Evolutionary conservation across 2,888 invertebrate genomes (phyloP), one percentile per base, ranked within the genome.

Genomic region (Augiades crinisus): DNA sequence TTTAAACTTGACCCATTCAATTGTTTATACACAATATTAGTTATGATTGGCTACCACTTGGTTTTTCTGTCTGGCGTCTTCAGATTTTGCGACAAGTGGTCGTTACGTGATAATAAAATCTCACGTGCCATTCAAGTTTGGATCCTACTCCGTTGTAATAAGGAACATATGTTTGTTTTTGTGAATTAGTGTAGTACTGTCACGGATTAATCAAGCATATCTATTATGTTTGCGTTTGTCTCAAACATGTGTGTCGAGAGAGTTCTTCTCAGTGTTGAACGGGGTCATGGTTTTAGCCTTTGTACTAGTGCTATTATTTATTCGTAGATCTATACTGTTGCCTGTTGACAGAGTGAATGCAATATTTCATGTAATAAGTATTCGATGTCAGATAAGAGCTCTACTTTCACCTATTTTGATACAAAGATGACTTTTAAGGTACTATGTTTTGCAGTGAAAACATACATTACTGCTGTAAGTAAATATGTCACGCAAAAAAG

Each of bases 281-380:
- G 61, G 55, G 65, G 70, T 68, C 69, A 70, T 62, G 65, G 65
- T 51, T 55, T 54, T 37, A 37, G 37, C 19, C 27, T 51, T 51
- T 50, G 43, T 50, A 40, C 22, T 43, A 30, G n/a, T 24, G 21
- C 22, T 13, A 17, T 12, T 33, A 21, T 37, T 22, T 45, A 19
- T 16, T 34, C 45, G 12, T 38, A 31, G 21, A 14, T 12, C 5
- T 38, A 31, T 13, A 34, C 22, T 13, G 5, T 33, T 19, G 7
- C 14, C 13, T 40, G 40, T 40, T 40, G 24, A 27, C 6, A 14
- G 24, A 38, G 10, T 4, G 38, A 27, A 40, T n/a, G 40, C 24
- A 40, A 40, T 40, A 6, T 24, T 40, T 24, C 21, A 19, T 37
- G 21, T 7, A 21, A 1, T 21, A 27, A 27, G 27, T 5, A 27